Conservation (phyloP, 2,888 invertebrate species). For the Crepidodera aurea region DNA sequence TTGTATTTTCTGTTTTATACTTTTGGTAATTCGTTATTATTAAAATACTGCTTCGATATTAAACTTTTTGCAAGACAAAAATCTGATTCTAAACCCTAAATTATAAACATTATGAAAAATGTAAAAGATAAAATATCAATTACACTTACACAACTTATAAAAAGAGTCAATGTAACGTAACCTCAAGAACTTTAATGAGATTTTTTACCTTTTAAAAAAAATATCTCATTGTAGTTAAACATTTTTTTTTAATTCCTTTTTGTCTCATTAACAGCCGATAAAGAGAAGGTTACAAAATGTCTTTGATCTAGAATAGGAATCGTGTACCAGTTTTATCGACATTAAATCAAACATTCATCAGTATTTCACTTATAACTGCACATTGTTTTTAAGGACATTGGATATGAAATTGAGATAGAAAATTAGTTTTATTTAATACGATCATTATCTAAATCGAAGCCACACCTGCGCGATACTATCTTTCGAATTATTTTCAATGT, state of each 20-base stretch:
- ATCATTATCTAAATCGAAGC: slow-evolving; percentile 30
- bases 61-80: too few relatives aligned
- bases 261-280: slow-evolving; percentile 23
- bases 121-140: too few relatives aligned
- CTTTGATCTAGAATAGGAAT: slow-evolving; percentile 28
- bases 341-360: slow-evolving; percentile 30
- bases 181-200: background rate
- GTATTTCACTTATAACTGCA: slow-evolving; percentile 30
- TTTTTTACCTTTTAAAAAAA: background rate
- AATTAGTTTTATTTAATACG: slow-evolving; percentile 29
- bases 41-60: too few relatives aligned
- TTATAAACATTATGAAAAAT: too few relatives aligned
- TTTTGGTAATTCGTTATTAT: too few relatives aligned
- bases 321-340: slow-evolving; percentile 23
- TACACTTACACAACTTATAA: too few relatives aligned
- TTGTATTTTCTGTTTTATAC: too few relatives aligned
- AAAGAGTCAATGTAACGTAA: too few relatives aligned
- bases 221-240: background rate
- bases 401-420: slow-evolving; percentile 32
- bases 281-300: slow-evolving; percentile 25
- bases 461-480: slow-evolving; percentile 32
- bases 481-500: slow-evolving; percentile 28
- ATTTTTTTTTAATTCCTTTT: slow-evolving; percentile 11
- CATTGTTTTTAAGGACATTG: slow-evolving; percentile 30
- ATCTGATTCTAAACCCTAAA: too few relatives aligned